These are phyloP conservation scores for Eulemur rufifrons DNA, from an alignment of 2,113 vertebrate species.

Conservation along the genomic window DNA sequence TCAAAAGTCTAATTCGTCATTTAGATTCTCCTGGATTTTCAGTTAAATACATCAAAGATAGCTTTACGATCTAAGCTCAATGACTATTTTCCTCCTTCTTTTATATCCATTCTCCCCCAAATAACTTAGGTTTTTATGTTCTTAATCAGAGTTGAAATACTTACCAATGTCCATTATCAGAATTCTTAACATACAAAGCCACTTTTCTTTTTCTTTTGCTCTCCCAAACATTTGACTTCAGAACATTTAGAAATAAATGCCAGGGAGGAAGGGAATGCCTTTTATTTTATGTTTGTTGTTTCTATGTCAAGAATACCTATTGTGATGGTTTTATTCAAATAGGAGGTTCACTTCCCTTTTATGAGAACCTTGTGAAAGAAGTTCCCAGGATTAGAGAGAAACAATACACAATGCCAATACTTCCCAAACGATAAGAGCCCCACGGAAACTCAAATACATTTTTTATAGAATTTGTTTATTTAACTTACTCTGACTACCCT, in stretches of 20 bases:
- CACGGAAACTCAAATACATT: slow-evolving; percentile 8
- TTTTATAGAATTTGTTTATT: slow-evolving; percentile 52
- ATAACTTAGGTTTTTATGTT: neutral
- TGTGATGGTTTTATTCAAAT: slow-evolving; percentile 63
- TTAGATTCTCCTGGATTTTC: neutral
- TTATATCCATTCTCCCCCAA: neutral
- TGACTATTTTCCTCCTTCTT: neutral
- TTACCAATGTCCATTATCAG: neutral
- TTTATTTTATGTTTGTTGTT: slow-evolving; percentile 55
- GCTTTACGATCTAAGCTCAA: neutral
- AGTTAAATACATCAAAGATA: neutral
- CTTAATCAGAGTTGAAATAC: neutral
- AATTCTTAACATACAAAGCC: slow-evolving; percentile 26
- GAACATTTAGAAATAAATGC: slow-evolving; percentile 40
- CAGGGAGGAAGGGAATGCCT: neutral
- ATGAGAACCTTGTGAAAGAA: slow-evolving; percentile 34
- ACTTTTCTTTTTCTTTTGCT: slow-evolving; percentile 32
- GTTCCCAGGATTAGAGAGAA: slow-evolving; percentile 58
- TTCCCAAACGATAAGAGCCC: slow-evolving; percentile 47
- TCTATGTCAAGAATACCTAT: slow-evolving; percentile 65
- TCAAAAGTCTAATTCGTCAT: neutral
- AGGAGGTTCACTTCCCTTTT: slow-evolving; percentile 62
- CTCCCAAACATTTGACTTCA: slow-evolving; percentile 41
- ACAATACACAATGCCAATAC: slow-evolving; percentile 72
- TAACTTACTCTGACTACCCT: slow-evolving; percentile 4